A percentile compares a stretch with the other conserved stretches of the same genome.
These are phyloP conservation scores for Holacanthella duospinosa DNA, from an alignment of 2,888 invertebrate species.

Conservation along the genomic window DNA sequence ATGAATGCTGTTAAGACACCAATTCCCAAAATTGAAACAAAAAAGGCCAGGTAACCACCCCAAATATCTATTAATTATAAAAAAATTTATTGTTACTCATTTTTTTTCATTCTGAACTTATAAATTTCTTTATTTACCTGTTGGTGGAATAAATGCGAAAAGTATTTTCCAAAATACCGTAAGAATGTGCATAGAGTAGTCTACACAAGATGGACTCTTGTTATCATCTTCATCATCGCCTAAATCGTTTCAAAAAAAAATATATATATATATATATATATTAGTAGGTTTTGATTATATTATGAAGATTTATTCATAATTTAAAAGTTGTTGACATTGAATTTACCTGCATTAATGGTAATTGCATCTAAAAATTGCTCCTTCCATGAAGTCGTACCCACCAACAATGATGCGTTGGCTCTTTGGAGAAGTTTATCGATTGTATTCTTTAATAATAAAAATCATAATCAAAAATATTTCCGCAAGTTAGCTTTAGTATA, in stretches of 20 bases:
- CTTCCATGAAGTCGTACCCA: slow-evolving; percentile 94
- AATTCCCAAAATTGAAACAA: slow-evolving; percentile 48
- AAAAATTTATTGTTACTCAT: neutral
- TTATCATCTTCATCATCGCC: slow-evolving; percentile 41
- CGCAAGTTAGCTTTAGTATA: no score
- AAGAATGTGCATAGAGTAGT: slow-evolving; percentile 90
- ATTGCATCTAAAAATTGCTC: slow-evolving; percentile 97
- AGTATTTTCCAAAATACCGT: slow-evolving; percentile 97
- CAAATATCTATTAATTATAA: slow-evolving; percentile 45
- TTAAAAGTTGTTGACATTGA: neutral
- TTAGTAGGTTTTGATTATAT: no score
- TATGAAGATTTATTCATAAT: neutral
- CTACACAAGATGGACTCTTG: slow-evolving; percentile 70
- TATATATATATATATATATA: no score
- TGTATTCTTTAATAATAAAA: slow-evolving; percentile 60
- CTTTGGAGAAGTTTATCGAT: slow-evolving; percentile 96
- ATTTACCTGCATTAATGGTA: slow-evolving; percentile 75
- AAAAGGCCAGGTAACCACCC: slow-evolving; percentile 52
- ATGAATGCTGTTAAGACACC: slow-evolving; percentile 52
- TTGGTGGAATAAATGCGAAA: slow-evolving; percentile 96
- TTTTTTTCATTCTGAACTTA: neutral
- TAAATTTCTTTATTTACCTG: slow-evolving; percentile 51
- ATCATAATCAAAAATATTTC: no score
- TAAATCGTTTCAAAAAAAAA: slow-evolving; percentile 42
- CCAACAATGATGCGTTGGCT: slow-evolving; percentile 84